These are phyloP conservation scores for Sialis lutaria DNA, from an alignment of 2,888 invertebrate species.

Conservation along the genomic window DNA sequence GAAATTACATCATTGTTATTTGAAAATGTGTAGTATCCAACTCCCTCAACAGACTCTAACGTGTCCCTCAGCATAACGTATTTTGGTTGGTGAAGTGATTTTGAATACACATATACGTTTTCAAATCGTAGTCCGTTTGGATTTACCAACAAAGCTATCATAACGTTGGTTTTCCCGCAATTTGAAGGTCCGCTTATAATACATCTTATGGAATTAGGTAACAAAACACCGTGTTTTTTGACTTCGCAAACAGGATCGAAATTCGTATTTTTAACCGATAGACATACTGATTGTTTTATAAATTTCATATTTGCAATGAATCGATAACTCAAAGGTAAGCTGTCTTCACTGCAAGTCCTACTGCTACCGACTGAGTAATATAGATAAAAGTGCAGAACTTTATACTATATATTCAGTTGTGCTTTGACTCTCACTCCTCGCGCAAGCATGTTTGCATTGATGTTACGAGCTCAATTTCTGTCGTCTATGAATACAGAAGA, in stretches of 20 bases:
- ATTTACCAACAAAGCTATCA: conserved; percentile 16
- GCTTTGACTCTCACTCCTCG: no score
- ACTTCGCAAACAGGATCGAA: background rate
- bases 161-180: conserved; percentile 20
- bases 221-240: conserved; percentile 7
- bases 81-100: conserved; percentile 15
- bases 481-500: no score
- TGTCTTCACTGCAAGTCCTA: no score
- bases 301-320: background rate
- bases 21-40: conserved; percentile 11
- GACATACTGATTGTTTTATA: background rate
- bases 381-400: no score
- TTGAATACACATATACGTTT: conserved; percentile 20
- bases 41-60: conserved; percentile 10
- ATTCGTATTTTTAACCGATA: background rate
- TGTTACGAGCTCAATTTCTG: no score
- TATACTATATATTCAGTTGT: no score
- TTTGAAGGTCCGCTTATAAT: conserved; percentile 15
- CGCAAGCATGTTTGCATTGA: no score
- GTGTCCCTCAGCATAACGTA: conserved; percentile 13
- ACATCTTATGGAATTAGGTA: conserved; percentile 4
- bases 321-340: no score
- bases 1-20: conserved; percentile 7
- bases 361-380: no score
- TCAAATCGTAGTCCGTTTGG: conserved; percentile 19